These are phyloP conservation scores for Cephus runcator DNA, from an alignment of 2,888 invertebrate genomes.

Conservation along the genomic window DNA sequence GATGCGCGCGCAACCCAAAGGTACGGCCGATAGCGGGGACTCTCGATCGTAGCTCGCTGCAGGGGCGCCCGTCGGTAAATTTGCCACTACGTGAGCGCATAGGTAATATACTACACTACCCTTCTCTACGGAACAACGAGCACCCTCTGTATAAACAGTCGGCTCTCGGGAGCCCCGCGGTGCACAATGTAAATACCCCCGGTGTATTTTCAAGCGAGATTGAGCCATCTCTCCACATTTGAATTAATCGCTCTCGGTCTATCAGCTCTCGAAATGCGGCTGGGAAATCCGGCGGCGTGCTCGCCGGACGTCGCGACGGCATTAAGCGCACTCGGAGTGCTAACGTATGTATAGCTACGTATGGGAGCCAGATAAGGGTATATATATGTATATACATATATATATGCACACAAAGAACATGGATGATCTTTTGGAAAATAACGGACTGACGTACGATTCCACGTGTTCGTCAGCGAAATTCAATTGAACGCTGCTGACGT, in stretches of 20 bases:
- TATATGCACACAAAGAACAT: background rate
- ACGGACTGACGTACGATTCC: background rate
- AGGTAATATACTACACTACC: background rate
- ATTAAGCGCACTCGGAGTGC: background rate
- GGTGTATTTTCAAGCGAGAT: constrained; percentile 29
- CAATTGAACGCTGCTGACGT: background rate
- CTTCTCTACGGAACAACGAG: background rate
- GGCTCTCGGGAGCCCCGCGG: background rate
- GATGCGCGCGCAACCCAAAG: background rate
- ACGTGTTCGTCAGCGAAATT: background rate
- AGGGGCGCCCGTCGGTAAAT: background rate
- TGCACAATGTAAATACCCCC: constrained; percentile 24
- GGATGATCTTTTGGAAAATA: background rate
- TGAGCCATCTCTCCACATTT: constrained; percentile 20
- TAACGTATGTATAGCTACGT: constrained; percentile 1
- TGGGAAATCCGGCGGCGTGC: background rate
- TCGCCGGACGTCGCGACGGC: constrained; percentile 6
- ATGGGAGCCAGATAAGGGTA: background rate
- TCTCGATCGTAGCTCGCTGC: background rate
- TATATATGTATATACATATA: too few species aligned
- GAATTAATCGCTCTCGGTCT: constrained; percentile 27
- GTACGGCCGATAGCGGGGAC: background rate
- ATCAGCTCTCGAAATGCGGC: background rate
- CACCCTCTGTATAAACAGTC: constrained; percentile 2
- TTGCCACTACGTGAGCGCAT: background rate